Conservation (phyloP, 2,113 vertebrate species). For the Protobothrops mucrosquamatus region DNA sequence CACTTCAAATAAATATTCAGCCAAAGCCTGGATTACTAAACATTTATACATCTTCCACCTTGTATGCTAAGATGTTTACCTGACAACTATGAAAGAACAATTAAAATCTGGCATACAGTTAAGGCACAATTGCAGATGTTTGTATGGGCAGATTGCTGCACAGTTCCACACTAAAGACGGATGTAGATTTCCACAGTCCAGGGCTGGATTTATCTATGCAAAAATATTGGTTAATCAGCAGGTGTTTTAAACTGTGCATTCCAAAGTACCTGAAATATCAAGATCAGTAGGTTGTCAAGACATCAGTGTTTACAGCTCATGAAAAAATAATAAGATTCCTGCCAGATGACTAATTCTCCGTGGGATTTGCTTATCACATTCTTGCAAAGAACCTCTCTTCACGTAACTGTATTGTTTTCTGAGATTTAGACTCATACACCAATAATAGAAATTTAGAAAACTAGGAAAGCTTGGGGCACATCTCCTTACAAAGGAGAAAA, state of each 20-base stretch:
- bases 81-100: constrained; percentile 49
- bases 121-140: constrained; percentile 44
- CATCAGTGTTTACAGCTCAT: constrained; percentile 26
- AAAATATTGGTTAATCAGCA: constrained; percentile 39
- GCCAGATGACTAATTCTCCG: neutral
- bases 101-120: constrained; percentile 37
- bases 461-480: too few relatives aligned
- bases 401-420: neutral
- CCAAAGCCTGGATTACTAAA: constrained; percentile 50
- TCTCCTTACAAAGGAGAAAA: neutral
- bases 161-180: constrained; percentile 47
- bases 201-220: constrained; percentile 19
- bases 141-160: constrained; percentile 51
- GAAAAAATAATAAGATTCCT: neutral
- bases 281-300: constrained; percentile 36
- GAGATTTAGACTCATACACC: neutral
- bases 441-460: neutral
- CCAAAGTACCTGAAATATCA: constrained; percentile 37
- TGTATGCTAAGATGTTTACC: constrained; percentile 58
- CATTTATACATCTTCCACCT: constrained; percentile 44
- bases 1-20: constrained; percentile 34
- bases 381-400: neutral
- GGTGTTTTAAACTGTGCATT: constrained; percentile 50
- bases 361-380: neutral
- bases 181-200: constrained; percentile 30